Percentiles rank a stretch among this genome's conserved stretches.
These are phyloP conservation scores for Coelopa pilipes DNA, from an alignment of 2,888 invertebrate genomes.

Conservation along the genomic window DNA sequence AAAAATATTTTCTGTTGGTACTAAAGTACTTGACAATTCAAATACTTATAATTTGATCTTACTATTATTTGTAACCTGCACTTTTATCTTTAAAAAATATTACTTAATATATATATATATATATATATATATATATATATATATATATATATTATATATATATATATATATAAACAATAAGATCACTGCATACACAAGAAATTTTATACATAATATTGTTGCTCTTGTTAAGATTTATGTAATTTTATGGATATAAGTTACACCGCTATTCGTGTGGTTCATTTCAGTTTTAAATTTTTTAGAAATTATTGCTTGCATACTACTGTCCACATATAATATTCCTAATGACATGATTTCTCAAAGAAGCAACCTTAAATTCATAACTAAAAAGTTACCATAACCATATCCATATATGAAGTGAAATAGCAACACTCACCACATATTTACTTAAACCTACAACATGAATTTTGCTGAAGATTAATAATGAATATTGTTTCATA, in stretches of 20 bases:
- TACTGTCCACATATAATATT: neutral
- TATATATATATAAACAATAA: conserved; percentile 15
- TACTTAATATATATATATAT: no score
- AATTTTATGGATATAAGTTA: conserved; percentile 9
- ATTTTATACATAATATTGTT: conserved; percentile 11
- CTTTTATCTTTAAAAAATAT: no score
- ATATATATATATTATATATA: neutral
- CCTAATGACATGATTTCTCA: neutral
- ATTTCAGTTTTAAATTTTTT: neutral
- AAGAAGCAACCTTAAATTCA: neutral
- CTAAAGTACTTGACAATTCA: no score
- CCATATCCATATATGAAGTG: neutral
- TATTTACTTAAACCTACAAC: conserved; percentile 18
- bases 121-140: no score
- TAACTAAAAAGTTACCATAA: neutral
- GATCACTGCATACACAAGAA: conserved; percentile 25
- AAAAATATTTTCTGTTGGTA: no score
- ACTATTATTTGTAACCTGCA: no score
- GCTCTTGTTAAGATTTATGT: neutral
- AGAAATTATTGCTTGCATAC: neutral
- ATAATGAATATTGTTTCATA: neutral
- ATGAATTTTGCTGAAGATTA: conserved; percentile 18
- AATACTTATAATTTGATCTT: no score
- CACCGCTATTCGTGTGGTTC: neutral
- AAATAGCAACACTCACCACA: conserved; percentile 19